Conservation (phyloP, 2,113 vertebrate genomes). For the Vulpes vulpes region DNA sequence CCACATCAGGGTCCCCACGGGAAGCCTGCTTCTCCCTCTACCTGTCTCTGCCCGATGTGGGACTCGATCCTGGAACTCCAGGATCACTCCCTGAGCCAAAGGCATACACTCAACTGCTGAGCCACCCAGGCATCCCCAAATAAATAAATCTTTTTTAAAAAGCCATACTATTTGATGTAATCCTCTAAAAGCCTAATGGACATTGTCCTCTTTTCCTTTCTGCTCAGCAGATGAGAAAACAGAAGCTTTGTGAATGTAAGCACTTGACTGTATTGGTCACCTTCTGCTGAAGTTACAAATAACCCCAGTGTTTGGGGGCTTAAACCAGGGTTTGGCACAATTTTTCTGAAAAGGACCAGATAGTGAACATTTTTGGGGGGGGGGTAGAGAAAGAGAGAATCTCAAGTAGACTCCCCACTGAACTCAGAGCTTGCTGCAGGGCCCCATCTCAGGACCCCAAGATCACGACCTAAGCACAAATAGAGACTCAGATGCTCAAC, state of each 20-base stretch:
- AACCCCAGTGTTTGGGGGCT: background rate
- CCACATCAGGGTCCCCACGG: too few species aligned
- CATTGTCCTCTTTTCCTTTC: background rate
- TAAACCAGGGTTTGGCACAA: background rate
- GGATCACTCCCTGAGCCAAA: too few species aligned
- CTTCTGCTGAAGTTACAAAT: constrained; percentile 36
- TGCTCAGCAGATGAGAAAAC: constrained; percentile 11
- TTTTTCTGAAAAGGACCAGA: background rate
- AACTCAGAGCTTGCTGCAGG: background rate
- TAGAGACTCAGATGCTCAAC: background rate
- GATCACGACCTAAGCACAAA: background rate
- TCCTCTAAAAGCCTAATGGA: background rate
- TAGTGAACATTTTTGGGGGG: background rate
- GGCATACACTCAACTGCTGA: too few species aligned
- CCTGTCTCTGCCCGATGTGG: too few species aligned
- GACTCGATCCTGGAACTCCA: too few species aligned
- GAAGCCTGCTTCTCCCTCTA: too few species aligned
- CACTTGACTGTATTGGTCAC: background rate
- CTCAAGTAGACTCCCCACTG: background rate
- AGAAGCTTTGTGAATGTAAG: background rate
- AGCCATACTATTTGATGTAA: background rate
- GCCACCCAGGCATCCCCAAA: too few species aligned
- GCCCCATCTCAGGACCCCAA: background rate
- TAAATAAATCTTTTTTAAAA: too few species aligned
- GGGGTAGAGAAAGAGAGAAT: background rate